Evolutionary conservation across 2,113 vertebrate genomes (phyloP).

Genomic region (Fulica atra): DNA sequence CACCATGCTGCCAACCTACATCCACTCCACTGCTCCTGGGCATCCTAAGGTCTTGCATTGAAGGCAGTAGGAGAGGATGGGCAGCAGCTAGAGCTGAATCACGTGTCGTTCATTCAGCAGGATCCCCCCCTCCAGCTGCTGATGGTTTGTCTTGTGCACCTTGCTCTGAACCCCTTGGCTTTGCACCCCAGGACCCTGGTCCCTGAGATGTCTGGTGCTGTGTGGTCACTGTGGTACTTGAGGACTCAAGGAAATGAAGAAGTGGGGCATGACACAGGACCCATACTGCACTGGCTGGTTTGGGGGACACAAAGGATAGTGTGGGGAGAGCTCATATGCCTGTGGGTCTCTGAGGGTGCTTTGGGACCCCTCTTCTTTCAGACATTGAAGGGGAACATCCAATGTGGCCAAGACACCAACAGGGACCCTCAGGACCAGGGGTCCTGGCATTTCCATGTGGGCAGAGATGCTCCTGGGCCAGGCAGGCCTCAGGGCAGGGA

Average conservation of each 20-base stretch:
- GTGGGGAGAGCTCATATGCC: neutral
- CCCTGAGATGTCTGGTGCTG: neutral
- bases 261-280: neutral
- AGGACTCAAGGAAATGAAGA: neutral
- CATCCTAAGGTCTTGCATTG: fast-evolving
- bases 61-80: neutral
- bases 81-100: neutral
- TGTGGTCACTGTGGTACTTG: fast-evolving
- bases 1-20: fast-evolving
- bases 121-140: neutral
- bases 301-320: fast-evolving
- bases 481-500: neutral
- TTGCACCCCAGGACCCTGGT: neutral
- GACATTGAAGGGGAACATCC: neutral
- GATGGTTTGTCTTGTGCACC: neutral
- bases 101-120: fast-evolving
- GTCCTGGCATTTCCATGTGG: neutral
- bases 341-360: fast-evolving
- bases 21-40: neutral
- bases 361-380: neutral
- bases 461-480: neutral
- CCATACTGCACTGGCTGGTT: neutral
- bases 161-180: neutral
- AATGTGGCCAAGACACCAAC: neutral
- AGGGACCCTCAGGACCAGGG: neutral